Evolutionary conservation across 1,140 invertebrate genomes (phyloP), one percentile per base, ranked within the genome.

Genomic region (Trissolcus basalis): DNA sequence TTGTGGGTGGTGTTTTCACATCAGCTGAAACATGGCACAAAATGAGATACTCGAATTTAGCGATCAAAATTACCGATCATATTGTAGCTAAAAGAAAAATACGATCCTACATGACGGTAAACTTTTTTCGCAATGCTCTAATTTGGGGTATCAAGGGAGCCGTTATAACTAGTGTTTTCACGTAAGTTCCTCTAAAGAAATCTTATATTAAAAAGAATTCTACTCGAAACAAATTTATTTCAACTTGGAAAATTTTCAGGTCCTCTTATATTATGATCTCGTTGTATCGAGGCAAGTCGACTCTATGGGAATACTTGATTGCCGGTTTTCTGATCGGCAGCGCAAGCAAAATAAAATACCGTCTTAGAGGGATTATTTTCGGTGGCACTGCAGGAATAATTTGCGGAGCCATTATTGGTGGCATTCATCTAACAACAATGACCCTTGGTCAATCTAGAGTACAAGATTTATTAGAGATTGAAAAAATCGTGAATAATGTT

Each of bases 41-140:
- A 55, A 94, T 95, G 76, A 92, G 94, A 72, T 90, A 91, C 81
- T 92, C 90, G 50, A 95, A 95, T 88, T 89, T 94, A 86, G 19
- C 93, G 92, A 7, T 91, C 92, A 27, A 86, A 88, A 7, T 95
- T 93, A 84, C 84, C 45, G 91, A 89, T 60, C 92, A 93, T 48
- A 83, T 91, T 8, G 89, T 93, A 67, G 94, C 94, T 1, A 92
- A 93, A 90, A 90, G 89, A 89, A 90, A 90, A 76, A 75, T 95
- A 7, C 92, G 94, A 86, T 91, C 92, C 79, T 84, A 86, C 78
- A 89, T 95, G 1, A 91, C 90, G 1, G 12, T 92, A 9, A 89
- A 87, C 71, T 93, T 95, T 85, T 89, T 89, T 4, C 93, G 90
- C 85, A 93, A 93, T n/a, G 93, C 91, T n/a, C 89, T 86, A 7